A percentile compares a stretch with the other conserved stretches of the same genome.
These are phyloP conservation scores for Osmoderma eremita DNA, from an alignment of 2,888 invertebrate genomes.

Conservation along the genomic window DNA sequence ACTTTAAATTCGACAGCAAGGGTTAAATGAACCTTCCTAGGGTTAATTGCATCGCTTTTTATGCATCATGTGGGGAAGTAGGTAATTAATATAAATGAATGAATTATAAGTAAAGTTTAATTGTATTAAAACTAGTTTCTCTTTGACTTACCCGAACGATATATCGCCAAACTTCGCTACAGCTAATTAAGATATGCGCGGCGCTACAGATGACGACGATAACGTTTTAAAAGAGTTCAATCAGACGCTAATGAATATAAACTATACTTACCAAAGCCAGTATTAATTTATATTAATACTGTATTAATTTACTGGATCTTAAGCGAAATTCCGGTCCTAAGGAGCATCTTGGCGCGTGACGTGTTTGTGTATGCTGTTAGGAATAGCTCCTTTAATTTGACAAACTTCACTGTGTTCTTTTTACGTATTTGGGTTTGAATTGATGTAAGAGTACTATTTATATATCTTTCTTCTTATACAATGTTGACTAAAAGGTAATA, in stretches of 20 bases:
- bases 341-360: no score
- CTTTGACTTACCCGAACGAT: constrained; percentile 26
- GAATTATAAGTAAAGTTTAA: constrained; percentile 32
- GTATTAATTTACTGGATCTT: not conserved
- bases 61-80: not conserved
- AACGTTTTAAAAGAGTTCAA: constrained; percentile 16
- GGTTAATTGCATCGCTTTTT: constrained; percentile 15
- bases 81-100: constrained; percentile 31
- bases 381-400: no score
- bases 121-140: constrained; percentile 28
- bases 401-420: no score
- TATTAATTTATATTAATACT: constrained; percentile 3
- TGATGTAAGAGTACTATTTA: no score
- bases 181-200: constrained; percentile 40
- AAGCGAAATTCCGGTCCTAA: no score
- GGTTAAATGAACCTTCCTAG: not conserved
- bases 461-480: no score
- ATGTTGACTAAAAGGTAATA: no score
- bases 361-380: no score
- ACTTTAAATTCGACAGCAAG: no score
- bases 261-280: constrained; percentile 1
- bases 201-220: constrained; percentile 24
- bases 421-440: no score
- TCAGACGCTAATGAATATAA: constrained; percentile 26
- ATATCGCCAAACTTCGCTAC: constrained; percentile 37